phyloP scores from a whole-genome alignment of 1,140 invertebrate genomes.

The Temnothorax curvispinosus region DNA sequence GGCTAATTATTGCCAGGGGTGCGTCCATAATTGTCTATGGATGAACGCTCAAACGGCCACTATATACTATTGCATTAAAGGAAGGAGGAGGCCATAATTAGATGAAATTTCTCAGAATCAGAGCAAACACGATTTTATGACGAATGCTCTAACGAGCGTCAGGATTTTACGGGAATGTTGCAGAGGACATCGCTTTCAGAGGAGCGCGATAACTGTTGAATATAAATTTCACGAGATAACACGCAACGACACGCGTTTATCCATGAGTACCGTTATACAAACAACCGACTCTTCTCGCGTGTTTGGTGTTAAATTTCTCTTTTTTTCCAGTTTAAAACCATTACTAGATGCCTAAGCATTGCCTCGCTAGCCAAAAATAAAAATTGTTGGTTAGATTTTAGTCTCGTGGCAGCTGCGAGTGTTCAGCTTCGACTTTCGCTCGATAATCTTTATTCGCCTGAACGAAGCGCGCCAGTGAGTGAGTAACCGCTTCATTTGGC shows the following conservation, averaged over 20 bases:
- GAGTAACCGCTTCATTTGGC: background rate
- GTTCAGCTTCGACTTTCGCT: conserved; percentile 69
- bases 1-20: conserved; percentile 52
- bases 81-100: conserved; percentile 16
- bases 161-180: background rate
- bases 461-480: conserved; percentile 14
- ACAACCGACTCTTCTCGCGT: conserved; percentile 34
- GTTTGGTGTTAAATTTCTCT: conserved; percentile 36
- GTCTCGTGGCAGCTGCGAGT: conserved; percentile 60
- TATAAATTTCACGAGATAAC: conserved; percentile 59
- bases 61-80: conserved; percentile 11
- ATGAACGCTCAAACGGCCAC: conserved; percentile 43
- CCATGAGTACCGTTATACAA: conserved; percentile 23
- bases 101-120: conserved; percentile 45
- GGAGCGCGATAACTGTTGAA: conserved; percentile 31
- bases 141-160: conserved; percentile 11
- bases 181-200: background rate
- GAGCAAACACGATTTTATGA: conserved; percentile 47
- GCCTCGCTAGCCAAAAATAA: conserved; percentile 63
- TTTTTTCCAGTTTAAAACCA: conserved; percentile 10
- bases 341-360: conserved; percentile 11
- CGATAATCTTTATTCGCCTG: conserved; percentile 69
- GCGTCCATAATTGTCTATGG: conserved; percentile 48
- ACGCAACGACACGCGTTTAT: conserved; percentile 35
- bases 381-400: background rate